phyloP scores from a whole-genome alignment of 1,140 invertebrate species.

The Belonocnema kinseyi region DNA sequence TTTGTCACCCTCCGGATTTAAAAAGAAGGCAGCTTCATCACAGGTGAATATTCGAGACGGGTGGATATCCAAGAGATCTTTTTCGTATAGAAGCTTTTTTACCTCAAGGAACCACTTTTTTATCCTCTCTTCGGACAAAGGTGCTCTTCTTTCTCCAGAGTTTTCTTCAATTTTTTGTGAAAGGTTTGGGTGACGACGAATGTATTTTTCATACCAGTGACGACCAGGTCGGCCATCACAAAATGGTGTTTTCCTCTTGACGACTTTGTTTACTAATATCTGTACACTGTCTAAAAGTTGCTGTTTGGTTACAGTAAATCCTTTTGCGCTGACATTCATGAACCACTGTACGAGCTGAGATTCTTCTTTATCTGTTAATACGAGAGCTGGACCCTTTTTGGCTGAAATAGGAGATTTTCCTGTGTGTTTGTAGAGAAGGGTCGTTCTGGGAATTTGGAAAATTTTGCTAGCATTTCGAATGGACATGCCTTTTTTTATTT shows the following conservation, averaged over 20 bases:
- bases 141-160: constrained; percentile 27
- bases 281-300: constrained; percentile 43
- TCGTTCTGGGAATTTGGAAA: constrained; percentile 20
- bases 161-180: constrained; percentile 48
- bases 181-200: constrained; percentile 55
- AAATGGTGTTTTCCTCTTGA: constrained; percentile 43
- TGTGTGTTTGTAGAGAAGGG: constrained; percentile 23
- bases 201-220: constrained; percentile 59
- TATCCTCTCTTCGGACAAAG: neutral
- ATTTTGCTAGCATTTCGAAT: constrained; percentile 17
- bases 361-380: constrained; percentile 52
- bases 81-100: constrained; percentile 50
- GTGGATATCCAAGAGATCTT: constrained; percentile 55
- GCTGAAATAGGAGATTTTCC: constrained; percentile 19
- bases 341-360: constrained; percentile 57
- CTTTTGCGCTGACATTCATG: constrained; percentile 52
- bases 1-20: constrained; percentile 58
- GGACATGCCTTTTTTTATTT: constrained; percentile 28
- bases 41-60: constrained; percentile 62
- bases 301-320: constrained; percentile 60
- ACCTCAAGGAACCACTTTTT: constrained; percentile 41
- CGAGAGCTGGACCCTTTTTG: constrained; percentile 31
- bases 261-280: constrained; percentile 24
- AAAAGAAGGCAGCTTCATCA: constrained; percentile 66
- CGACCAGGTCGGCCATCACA: constrained; percentile 50